A percentile compares a stretch with the other conserved stretches of the same genome.
Conservation (phyloP, 2,797 vertebrate genomes). For the Mycteria americana region DNA sequence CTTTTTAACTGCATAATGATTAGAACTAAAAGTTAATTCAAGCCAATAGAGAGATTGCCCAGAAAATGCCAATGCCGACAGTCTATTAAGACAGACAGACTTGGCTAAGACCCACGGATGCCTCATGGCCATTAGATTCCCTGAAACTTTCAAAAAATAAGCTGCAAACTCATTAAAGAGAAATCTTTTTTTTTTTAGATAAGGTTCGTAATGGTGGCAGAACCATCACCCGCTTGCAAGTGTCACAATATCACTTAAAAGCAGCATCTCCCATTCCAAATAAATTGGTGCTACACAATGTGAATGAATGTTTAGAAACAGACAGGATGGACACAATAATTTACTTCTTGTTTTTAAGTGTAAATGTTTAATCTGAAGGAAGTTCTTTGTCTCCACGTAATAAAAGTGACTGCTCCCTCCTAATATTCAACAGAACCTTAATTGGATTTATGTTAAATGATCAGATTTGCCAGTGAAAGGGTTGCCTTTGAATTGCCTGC, state of each 20-base stretch:
- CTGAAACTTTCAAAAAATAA: neutral
- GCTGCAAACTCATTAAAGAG: neutral
- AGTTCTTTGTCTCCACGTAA: neutral
- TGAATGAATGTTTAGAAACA: neutral
- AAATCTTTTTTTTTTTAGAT: neutral
- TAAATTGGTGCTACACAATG: neutral
- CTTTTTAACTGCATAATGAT: neutral
- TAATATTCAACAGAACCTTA: neutral
- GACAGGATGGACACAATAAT: neutral
- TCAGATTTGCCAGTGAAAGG: neutral
- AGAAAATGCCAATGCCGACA: neutral
- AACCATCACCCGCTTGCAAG: neutral
- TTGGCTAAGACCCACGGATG: neutral
- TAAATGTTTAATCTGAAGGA: neutral
- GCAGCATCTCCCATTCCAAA: neutral
- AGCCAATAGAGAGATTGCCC: neutral
- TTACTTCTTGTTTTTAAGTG: neutral
- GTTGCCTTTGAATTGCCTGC: neutral
- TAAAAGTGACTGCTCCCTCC: neutral
- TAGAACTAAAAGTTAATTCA: neutral
- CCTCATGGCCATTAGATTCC: neutral
- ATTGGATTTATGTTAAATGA: neutral
- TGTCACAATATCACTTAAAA: neutral
- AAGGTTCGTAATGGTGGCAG: neutral
- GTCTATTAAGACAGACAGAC: neutral